A percentile compares a stretch with the other conserved stretches of the same genome.
phyloP scores from a whole-genome alignment of 2,797 vertebrate species.

The Tarsius wallacei region DNA sequence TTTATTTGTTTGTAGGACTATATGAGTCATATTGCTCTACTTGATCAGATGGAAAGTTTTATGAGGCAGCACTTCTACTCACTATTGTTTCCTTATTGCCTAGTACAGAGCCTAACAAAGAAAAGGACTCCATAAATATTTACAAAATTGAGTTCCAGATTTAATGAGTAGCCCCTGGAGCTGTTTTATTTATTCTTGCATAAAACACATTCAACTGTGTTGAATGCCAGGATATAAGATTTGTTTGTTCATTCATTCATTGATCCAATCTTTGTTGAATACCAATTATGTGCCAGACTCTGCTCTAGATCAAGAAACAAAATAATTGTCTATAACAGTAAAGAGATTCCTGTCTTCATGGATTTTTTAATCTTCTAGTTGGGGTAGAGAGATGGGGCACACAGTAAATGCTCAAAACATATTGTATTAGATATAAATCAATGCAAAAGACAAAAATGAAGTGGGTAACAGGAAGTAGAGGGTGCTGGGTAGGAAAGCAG shows the following conservation, averaged over 20 bases:
- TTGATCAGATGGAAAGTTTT: not conserved
- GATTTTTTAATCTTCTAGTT: not conserved
- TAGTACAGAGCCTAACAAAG: not conserved
- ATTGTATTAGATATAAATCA: not conserved
- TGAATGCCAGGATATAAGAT: not conserved
- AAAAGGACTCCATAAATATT: not conserved
- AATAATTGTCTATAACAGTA: not conserved
- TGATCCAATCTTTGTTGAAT: not conserved
- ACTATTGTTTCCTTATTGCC: not conserved
- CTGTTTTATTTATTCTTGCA: not conserved
- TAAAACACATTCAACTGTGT: not conserved
- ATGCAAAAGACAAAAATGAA: not conserved
- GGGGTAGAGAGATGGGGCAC: not conserved
- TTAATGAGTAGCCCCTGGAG: not conserved
- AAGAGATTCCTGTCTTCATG: not conserved
- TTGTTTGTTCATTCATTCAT: not conserved
- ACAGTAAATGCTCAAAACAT: not conserved
- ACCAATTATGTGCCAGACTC: not conserved
- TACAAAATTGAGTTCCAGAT: not conserved
- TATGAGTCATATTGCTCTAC: not conserved
- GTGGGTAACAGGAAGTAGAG: not conserved
- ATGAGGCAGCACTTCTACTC: not conserved
- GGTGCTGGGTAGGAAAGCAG: not conserved
- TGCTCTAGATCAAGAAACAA: not conserved
- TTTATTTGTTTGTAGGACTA: not conserved